Conservation (phyloP, 2,888 invertebrate genomes). For the Apeira syringaria region DNA sequence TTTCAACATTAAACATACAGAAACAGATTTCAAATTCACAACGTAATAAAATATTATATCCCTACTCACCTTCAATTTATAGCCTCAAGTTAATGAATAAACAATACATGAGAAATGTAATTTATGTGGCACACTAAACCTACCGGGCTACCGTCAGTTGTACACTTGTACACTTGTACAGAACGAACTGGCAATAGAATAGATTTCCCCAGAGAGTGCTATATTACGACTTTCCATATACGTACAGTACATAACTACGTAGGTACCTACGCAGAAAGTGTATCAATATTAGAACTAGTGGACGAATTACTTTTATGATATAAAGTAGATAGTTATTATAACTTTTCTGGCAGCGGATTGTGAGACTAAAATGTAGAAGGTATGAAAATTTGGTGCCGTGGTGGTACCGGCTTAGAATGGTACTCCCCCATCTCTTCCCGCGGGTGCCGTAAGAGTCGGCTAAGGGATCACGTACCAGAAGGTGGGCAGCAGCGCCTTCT, state of each 20-base stretch:
- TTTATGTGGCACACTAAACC: conserved; percentile 52
- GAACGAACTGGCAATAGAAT: conserved; percentile 71
- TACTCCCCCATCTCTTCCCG: no score
- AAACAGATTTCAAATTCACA: no score
- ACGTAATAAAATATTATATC: neutral
- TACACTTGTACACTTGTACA: no score
- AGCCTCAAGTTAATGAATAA: conserved; percentile 27
- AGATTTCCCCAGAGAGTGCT: conserved; percentile 69
- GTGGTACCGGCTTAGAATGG: no score
- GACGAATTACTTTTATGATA: conserved; percentile 31
- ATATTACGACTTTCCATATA: conserved; percentile 67
- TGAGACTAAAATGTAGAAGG: no score
- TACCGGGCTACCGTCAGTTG: conserved; percentile 54
- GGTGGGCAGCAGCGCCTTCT: no score
- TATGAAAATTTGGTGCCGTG: no score
- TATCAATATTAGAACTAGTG: conserved; percentile 37
- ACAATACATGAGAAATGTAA: conserved; percentile 48
- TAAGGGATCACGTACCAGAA: no score
- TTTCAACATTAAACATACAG: no score
- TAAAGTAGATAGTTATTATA: neutral
- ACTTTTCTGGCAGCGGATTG: no score
- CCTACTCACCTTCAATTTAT: conserved; percentile 3
- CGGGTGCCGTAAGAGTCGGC: no score
- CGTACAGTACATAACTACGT: conserved; percentile 39
- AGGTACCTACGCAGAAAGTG: conserved; percentile 39